Percentiles rank a stretch among this genome's conserved stretches.
Evolutionary conservation across 1,140 invertebrate species (phyloP).

Genomic region (Bombus superbus): DNA sequence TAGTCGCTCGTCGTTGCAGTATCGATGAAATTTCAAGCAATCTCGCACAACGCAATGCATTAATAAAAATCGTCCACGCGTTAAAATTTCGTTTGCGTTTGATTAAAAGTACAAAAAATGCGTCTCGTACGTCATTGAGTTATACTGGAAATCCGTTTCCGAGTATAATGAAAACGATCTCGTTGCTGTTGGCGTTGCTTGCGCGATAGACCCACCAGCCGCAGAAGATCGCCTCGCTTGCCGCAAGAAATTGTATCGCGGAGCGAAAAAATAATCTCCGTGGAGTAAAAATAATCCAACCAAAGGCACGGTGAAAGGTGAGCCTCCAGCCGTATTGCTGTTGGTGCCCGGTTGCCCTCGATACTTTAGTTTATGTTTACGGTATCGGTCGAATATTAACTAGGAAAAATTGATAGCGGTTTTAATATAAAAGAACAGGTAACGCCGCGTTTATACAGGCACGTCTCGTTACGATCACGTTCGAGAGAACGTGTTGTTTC

Average conservation of each 20-base stretch:
- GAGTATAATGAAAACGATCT: neutral
- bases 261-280: constrained; percentile 42
- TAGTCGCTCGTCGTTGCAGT: too few relatives aligned
- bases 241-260: constrained; percentile 45
- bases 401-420: constrained; percentile 13
- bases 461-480: neutral
- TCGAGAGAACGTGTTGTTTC: neutral
- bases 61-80: too few relatives aligned
- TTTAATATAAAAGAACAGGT: neutral
- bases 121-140: neutral
- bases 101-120: too few relatives aligned
- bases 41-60: too few relatives aligned
- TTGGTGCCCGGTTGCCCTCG: constrained; percentile 46
- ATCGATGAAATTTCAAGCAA: too few relatives aligned
- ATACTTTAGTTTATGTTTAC: constrained; percentile 33
- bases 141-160: neutral
- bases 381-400: constrained; percentile 12
- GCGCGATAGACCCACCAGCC: neutral
- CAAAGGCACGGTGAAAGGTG: constrained; percentile 70
- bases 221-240: constrained; percentile 36
- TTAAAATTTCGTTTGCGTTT: too few relatives aligned
- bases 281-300: constrained; percentile 50
- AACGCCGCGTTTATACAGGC: too few relatives aligned
- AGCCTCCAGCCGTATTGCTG: constrained; percentile 45
- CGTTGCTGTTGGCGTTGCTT: neutral